Percentiles rank a stretch among this genome's conserved stretches.
Evolutionary conservation across 1,140 invertebrate genomes (phyloP).

Genomic region (Temnothorax nylanderi): DNA sequence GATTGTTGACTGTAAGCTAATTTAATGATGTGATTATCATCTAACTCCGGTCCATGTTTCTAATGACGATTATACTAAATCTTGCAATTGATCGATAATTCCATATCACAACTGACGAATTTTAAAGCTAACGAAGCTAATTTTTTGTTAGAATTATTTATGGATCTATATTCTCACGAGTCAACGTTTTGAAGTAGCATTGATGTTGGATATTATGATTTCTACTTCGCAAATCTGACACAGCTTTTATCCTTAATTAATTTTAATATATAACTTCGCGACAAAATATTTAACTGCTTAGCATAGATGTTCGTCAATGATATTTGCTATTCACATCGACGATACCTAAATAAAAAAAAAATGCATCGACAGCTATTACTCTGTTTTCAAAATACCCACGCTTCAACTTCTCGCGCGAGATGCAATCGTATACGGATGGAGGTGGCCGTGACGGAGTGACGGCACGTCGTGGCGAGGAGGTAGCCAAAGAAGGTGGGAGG

Average conservation of each 20-base stretch:
- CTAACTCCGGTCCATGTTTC: not conserved
- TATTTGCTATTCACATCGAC: not conserved
- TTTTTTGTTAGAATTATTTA: slow-evolving; percentile 4
- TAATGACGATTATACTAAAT: not conserved
- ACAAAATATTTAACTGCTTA: not conserved
- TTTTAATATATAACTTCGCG: not conserved
- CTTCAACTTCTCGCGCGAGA: slow-evolving; percentile 11
- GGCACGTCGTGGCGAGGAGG: not conserved
- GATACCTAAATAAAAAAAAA: not conserved
- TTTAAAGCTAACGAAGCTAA: not conserved
- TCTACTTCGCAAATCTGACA: not conserved
- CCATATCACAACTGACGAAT: not conserved
- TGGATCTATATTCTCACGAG: not conserved
- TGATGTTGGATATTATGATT: not conserved
- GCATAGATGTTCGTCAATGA: not conserved
- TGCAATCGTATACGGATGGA: not conserved
- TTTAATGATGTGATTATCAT: slow-evolving; percentile 21
- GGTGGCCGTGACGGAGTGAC: not conserved
- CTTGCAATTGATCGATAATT: slow-evolving; percentile 8
- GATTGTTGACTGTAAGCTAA: not conserved
- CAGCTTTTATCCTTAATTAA: not conserved
- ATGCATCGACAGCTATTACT: not conserved
- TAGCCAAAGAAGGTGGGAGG: slow-evolving; percentile 21
- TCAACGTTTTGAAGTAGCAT: not conserved
- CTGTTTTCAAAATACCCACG: not conserved